Conservation (phyloP, 2,797 vertebrate genomes). For the Ctenopoma multispine region DNA sequence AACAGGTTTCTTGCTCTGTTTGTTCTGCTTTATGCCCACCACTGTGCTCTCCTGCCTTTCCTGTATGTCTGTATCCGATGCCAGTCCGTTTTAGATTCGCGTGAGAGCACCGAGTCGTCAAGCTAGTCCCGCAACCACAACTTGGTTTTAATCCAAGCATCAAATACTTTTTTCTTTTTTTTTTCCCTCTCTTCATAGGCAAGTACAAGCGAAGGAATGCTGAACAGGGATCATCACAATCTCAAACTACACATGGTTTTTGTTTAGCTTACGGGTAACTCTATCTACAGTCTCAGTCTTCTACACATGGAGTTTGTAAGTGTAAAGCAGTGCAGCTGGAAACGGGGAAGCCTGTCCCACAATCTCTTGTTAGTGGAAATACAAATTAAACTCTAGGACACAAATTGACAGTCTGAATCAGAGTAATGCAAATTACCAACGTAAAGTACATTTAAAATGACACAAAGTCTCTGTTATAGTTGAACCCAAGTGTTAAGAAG, state of each 20-base stretch:
- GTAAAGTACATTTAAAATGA: too few relatives aligned
- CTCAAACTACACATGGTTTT: conserved; percentile 45
- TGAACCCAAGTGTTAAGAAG: not conserved
- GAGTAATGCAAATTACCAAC: not conserved
- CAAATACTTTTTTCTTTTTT: conserved; percentile 21
- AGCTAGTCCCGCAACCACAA: conserved; percentile 38
- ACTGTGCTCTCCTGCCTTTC: conserved; percentile 2
- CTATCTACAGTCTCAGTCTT: conserved; percentile 15
- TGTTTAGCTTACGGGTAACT: conserved; percentile 47
- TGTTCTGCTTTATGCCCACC: not conserved
- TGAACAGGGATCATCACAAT: conserved; percentile 16
- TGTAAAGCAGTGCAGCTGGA: conserved; percentile 53
- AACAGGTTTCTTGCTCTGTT: not conserved
- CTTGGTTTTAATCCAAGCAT: conserved; percentile 34
- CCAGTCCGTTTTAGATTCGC: conserved; percentile 2
- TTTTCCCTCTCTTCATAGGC: too few relatives aligned
- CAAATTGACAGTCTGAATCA: not conserved
- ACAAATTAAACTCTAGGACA: conserved; percentile 8
- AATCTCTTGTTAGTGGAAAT: conserved; percentile 33
- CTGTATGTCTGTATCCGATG: not conserved
- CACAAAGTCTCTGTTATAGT: not conserved
- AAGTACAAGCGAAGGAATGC: conserved; percentile 16
- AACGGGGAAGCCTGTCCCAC: conserved; percentile 16
- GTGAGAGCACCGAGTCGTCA: conserved; percentile 35
- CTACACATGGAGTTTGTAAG: conserved; percentile 7